A percentile compares a stretch with the other conserved stretches of the same genome.
These are phyloP conservation scores for Apamea crenata DNA, from an alignment of 2,888 invertebrate genomes.

Conservation along the genomic window DNA sequence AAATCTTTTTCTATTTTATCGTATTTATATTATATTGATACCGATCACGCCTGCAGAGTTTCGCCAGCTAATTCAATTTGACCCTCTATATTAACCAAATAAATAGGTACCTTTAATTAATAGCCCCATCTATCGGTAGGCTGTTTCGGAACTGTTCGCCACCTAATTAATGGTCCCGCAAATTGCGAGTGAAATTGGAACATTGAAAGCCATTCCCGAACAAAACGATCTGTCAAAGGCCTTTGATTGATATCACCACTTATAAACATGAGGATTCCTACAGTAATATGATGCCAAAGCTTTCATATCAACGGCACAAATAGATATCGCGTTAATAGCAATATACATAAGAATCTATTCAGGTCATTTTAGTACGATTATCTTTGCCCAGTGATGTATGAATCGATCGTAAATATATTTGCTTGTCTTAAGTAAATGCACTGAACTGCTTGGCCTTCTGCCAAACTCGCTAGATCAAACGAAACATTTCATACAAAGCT, in stretches of 20 bases:
- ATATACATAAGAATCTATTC: slow-evolving; percentile 26
- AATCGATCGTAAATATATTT: slow-evolving; percentile 56
- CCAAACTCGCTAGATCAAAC: slow-evolving; percentile 69
- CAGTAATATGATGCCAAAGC: background rate
- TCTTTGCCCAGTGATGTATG: slow-evolving; percentile 53
- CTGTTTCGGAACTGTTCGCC: slow-evolving; percentile 28
- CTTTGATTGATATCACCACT: slow-evolving; percentile 48
- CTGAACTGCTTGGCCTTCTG: slow-evolving; percentile 74
- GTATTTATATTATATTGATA: background rate
- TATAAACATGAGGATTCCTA: background rate
- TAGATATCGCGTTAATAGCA: slow-evolving; percentile 24
- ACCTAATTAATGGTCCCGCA: slow-evolving; percentile 49
- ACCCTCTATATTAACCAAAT: background rate
- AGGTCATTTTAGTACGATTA: slow-evolving; percentile 39
- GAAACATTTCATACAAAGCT: slow-evolving; percentile 83
- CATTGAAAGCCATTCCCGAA: slow-evolving; percentile 33
- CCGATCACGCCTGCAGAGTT: background rate
- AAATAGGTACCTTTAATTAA: slow-evolving; percentile 42
- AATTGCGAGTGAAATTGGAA: slow-evolving; percentile 60
- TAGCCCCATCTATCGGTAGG: slow-evolving; percentile 27
- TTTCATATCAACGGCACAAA: background rate
- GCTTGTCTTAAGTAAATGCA: slow-evolving; percentile 73
- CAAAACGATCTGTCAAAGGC: slow-evolving; percentile 56
- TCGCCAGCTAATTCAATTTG: background rate
- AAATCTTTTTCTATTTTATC: background rate